phyloP scores from a whole-genome alignment of 1,140 invertebrate genomes.

The Drosophila prosaltans region DNA sequence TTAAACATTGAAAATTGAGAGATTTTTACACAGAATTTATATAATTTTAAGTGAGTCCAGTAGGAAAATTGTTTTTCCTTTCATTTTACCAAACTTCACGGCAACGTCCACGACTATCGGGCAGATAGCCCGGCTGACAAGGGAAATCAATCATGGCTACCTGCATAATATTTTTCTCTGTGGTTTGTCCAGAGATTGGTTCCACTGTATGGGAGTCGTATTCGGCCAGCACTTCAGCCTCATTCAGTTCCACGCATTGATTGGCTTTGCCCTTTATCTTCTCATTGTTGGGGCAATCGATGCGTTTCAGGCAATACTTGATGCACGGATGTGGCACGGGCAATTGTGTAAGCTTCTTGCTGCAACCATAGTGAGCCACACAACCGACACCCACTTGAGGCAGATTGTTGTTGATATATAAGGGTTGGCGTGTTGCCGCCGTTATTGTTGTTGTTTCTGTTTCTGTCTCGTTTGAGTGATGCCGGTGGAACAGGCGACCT shows the following conservation, averaged over 20 bases:
- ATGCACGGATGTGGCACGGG: conserved; percentile 59
- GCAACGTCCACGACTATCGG: conserved; percentile 73
- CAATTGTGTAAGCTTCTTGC: conserved; percentile 55
- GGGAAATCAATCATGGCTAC: conserved; percentile 81
- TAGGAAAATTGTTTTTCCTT: conserved; percentile 2
- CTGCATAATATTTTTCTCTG: conserved; percentile 53
- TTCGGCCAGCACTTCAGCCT: conserved; percentile 40
- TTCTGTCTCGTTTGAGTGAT: conserved; percentile 34
- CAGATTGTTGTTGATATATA: conserved; percentile 65
- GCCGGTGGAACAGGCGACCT: conserved; percentile 40
- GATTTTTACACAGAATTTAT: conserved; percentile 22
- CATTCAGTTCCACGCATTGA: conserved; percentile 68
- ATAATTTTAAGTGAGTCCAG: conserved; percentile 15
- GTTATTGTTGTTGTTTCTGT: conserved; percentile 21
- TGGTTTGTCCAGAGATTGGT: conserved; percentile 1
- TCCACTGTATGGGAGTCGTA: conserved; percentile 19
- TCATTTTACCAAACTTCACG: conserved; percentile 70
- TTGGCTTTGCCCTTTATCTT: conserved; percentile 44
- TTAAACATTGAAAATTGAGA: too few relatives aligned
- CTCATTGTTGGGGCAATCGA: conserved; percentile 58
- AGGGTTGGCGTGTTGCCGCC: conserved; percentile 8
- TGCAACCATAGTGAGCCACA: conserved; percentile 55
- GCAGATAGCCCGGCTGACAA: conserved; percentile 76
- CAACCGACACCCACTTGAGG: conserved; percentile 51
- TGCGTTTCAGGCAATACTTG: conserved; percentile 70